Percentiles rank a stretch among this genome's conserved stretches.
phyloP scores from a whole-genome alignment of 37 sponge, comb jelly and placozoan genomes.

The Cliona cf. orientalis region DNA sequence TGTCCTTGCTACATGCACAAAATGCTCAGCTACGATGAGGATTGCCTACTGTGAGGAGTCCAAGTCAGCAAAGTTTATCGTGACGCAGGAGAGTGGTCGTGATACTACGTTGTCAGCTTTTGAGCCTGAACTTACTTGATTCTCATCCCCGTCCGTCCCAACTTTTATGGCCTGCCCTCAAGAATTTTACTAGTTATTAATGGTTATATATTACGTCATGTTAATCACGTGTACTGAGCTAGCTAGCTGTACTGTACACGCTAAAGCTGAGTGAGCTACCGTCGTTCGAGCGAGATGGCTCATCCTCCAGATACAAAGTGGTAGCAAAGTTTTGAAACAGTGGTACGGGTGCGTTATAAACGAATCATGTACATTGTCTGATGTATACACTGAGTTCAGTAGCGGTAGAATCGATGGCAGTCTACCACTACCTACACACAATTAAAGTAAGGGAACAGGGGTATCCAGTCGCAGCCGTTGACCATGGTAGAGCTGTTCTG shows the following conservation, averaged over 20 bases:
- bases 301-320: conserved; percentile 32
- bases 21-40: neutral
- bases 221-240: too few species aligned
- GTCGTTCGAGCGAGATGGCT: too few species aligned
- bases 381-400: conserved; percentile 40
- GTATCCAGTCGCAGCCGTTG: conserved; percentile 67
- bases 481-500: conserved; percentile 30
- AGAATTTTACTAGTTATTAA: too few species aligned
- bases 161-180: too few species aligned
- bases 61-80: neutral
- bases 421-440: conserved; percentile 54
- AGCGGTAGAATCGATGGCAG: conserved; percentile 27
- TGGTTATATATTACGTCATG: too few species aligned
- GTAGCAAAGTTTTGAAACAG: conserved; percentile 36
- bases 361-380: conserved; percentile 40
- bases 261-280: too few species aligned
- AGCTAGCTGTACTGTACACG: too few species aligned
- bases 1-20: neutral
- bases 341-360: conserved; percentile 43
- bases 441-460: conserved; percentile 64
- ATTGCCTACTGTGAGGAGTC: neutral
- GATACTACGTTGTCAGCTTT: too few species aligned
- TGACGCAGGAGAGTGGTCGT: too few species aligned
- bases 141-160: too few species aligned
- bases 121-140: too few species aligned